Evolutionary conservation across 2,797 vertebrate genomes (phyloP).

Genomic region (Acipenser ruthenus): DNA sequence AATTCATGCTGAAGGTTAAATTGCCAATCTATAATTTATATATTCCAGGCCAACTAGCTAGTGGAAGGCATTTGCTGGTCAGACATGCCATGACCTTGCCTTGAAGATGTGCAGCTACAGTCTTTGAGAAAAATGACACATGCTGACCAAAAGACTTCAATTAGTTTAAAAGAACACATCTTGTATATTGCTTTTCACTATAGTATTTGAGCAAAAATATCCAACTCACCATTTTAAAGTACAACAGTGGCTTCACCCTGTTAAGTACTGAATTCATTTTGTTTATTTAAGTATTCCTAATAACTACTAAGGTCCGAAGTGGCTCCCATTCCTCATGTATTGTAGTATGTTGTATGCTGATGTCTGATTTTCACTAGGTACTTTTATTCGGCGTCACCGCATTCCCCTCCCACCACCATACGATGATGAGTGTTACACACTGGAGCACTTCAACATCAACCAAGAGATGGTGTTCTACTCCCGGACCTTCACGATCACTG

Average conservation of each 20-base stretch:
- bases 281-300: no score
- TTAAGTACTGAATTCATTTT: conserved; percentile 7
- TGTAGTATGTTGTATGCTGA: no score
- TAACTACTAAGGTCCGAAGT: no score
- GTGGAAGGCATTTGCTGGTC: not conserved
- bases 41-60: no score
- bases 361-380: conserved; percentile 54
- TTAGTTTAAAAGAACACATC: not conserved
- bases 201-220: not conserved
- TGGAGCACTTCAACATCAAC: conserved; percentile 78
- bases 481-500: conserved; percentile 65
- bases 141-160: not conserved
- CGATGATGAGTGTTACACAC: conserved; percentile 72
- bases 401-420: conserved; percentile 75
- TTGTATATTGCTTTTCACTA: no score
- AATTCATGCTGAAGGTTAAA: no score
- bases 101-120: not conserved
- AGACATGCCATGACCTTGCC: not conserved
- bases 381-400: conserved; percentile 67
- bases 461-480: conserved; percentile 69
- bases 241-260: not conserved
- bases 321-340: no score
- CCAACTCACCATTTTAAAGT: not conserved
- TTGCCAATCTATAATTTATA: no score
- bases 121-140: not conserved